These are phyloP conservation scores for Crepidodera aurea DNA, from an alignment of 2,888 invertebrate genomes.

Conservation along the genomic window DNA sequence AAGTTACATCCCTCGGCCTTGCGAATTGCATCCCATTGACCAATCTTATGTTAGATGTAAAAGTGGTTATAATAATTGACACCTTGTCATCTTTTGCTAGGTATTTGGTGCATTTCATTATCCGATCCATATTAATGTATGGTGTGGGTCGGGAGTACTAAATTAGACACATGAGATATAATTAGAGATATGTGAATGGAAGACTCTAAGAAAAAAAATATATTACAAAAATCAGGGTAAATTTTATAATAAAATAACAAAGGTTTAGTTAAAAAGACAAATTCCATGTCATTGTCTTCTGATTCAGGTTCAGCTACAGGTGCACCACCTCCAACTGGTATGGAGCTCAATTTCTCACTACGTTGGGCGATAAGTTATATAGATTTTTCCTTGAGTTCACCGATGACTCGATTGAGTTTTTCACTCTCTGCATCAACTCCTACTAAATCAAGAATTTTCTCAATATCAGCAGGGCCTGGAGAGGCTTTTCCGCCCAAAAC, in stretches of 20 bases:
- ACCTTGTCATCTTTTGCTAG: no score
- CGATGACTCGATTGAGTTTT: constrained; percentile 85
- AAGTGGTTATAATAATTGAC: no score
- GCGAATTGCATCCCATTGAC: no score
- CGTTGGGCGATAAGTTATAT: constrained; percentile 88
- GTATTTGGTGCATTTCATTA: no score
- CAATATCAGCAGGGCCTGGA: constrained; percentile 84
- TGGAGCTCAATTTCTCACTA: constrained; percentile 91
- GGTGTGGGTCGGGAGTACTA: no score
- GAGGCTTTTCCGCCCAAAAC: constrained; percentile 88
- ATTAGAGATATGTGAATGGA: no score
- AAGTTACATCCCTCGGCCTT: no score
- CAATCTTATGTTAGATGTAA: no score
- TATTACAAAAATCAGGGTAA: constrained; percentile 36
- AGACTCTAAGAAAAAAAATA: constrained; percentile 25
- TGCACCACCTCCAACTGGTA: constrained; percentile 89
- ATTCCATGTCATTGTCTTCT: constrained; percentile 99
- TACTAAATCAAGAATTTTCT: constrained; percentile 95
- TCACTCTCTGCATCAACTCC: constrained; percentile 93
- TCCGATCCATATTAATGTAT: no score
- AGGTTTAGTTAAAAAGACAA: constrained; percentile 88
- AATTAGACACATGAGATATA: no score
- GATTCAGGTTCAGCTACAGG: constrained; percentile 83
- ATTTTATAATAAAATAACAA: constrained; percentile 32
- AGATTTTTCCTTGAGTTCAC: constrained; percentile 88